Evolutionary conservation across 2,797 vertebrate genomes (phyloP).

Genomic region (Tauraco hartlaubi): DNA sequence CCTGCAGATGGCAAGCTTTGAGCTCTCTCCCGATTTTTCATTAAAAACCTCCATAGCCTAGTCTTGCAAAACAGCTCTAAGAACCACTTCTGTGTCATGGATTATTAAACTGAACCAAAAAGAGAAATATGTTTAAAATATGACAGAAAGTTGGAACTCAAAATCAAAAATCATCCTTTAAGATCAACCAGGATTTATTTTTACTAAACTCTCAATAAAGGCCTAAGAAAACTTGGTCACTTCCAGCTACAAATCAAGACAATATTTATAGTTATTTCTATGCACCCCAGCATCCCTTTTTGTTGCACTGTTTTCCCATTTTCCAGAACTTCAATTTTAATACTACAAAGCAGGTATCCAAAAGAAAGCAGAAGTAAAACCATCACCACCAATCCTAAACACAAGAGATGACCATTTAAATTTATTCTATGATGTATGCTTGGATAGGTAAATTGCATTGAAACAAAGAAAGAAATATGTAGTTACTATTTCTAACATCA

Average conservation of each 20-base stretch:
- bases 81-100: not conserved
- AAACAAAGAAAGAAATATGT: not conserved
- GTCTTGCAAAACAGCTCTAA: not conserved
- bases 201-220: not conserved
- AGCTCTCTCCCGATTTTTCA: not conserved
- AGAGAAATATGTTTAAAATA: not conserved
- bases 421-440: not conserved
- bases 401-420: not conserved
- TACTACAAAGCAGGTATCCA: not conserved
- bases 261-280: not conserved
- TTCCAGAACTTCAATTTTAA: not conserved
- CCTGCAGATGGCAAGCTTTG: not conserved
- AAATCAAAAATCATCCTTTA: not conserved
- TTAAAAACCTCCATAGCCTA: not conserved
- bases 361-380: not conserved
- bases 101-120: constrained; percentile 4
- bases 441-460: not conserved
- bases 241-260: not conserved
- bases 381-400: not conserved
- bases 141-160: not conserved
- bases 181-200: not conserved
- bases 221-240: not conserved
- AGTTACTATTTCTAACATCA: not conserved
- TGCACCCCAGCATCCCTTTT: not conserved
- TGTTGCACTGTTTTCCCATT: not conserved